Percentiles rank a stretch among this genome's conserved stretches.
phyloP scores from a whole-genome alignment of 2,888 invertebrate genomes.

The Campoletis raptor region DNA sequence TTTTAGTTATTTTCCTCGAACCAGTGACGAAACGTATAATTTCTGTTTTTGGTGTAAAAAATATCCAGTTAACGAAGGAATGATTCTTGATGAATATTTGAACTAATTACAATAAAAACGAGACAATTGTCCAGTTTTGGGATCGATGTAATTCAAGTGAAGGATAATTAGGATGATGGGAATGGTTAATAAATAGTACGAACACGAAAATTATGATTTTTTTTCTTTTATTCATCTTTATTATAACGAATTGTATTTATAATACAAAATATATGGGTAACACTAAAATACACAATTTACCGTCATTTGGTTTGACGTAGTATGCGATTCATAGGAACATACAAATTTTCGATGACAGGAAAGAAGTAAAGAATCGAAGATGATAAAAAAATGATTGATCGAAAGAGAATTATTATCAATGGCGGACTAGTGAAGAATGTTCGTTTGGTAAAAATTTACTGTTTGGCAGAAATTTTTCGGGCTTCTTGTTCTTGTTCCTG shows the following conservation, averaged over 20 bases:
- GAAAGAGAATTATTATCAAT: background rate
- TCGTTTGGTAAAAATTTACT: background rate
- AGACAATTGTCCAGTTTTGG: background rate
- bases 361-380: background rate
- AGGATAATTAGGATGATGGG: background rate
- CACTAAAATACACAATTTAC: background rate
- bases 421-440: slow-evolving; percentile 13
- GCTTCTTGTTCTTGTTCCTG: slow-evolving; percentile 35
- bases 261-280: background rate
- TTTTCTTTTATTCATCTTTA: background rate
- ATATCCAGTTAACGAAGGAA: background rate
- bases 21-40: background rate
- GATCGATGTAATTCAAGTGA: background rate
- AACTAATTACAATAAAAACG: background rate
- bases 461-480: slow-evolving; percentile 41
- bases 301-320: background rate
- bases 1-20: background rate
- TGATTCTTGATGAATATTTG: background rate
- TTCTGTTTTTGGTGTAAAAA: background rate
- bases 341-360: background rate
- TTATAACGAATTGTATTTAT: background rate
- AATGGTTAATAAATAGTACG: background rate
- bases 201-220: background rate
- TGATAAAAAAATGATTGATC: background rate
- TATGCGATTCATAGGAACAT: background rate